These are phyloP conservation scores for Ostrea edulis DNA, from an alignment of 1,140 invertebrate species.

Conservation along the genomic window DNA sequence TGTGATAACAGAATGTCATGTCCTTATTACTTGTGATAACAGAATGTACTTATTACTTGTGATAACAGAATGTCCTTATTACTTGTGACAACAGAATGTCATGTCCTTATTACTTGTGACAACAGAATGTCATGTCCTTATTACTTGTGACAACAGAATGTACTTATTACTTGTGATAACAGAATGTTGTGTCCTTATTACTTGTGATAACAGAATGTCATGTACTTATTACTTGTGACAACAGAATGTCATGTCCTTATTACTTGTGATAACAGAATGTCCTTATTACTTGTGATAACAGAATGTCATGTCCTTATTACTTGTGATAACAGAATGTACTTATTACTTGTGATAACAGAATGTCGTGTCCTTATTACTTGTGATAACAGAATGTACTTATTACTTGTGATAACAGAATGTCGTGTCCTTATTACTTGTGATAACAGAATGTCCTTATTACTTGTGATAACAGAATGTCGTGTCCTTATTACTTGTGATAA, in stretches of 20 bases:
- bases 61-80: constrained; percentile 75
- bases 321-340: constrained; percentile 79
- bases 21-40: constrained; percentile 77
- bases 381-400: constrained; percentile 77
- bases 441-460: constrained; percentile 77
- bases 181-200: too few relatives aligned
- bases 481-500: constrained; percentile 77
- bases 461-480: constrained; percentile 79
- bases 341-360: constrained; percentile 78
- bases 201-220: constrained; percentile 79
- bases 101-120: constrained; percentile 77
- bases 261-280: constrained; percentile 78
- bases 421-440: constrained; percentile 77
- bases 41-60: constrained; percentile 78
- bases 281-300: constrained; percentile 78
- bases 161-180: constrained; percentile 77
- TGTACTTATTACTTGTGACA: constrained; percentile 77
- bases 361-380: too few relatives aligned
- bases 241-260: too few relatives aligned
- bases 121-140: too few relatives aligned
- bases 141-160: constrained; percentile 79
- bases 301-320: too few relatives aligned
- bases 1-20: constrained; percentile 79
- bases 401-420: constrained; percentile 79
- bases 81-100: constrained; percentile 79